phyloP scores from a whole-genome alignment of 2,113 vertebrate genomes.

The Plectropomus leopardus region DNA sequence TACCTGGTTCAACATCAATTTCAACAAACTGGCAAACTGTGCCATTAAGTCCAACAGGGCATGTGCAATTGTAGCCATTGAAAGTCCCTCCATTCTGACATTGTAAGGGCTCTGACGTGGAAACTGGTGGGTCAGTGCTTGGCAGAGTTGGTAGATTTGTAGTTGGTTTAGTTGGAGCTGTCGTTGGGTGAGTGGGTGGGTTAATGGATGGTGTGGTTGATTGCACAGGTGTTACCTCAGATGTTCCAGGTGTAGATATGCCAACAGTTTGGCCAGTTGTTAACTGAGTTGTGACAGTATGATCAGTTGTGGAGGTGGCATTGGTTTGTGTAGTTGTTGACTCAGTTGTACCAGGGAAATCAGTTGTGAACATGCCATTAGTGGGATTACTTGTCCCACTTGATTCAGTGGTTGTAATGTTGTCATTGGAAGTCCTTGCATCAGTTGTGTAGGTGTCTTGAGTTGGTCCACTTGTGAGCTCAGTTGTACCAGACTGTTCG shows the following conservation, averaged over 20 bases:
- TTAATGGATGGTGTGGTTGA: background rate
- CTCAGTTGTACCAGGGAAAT: background rate
- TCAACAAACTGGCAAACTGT: background rate
- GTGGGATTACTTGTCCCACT: no score
- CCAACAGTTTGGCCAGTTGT: background rate
- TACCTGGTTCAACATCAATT: background rate
- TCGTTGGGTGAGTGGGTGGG: background rate
- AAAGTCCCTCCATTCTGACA: background rate
- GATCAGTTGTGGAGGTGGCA: background rate
- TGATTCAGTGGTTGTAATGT: no score
- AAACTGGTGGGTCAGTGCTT: background rate
- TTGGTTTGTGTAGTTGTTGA: background rate
- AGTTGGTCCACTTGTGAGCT: no score
- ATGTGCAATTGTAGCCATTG: background rate
- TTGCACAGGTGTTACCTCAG: no score
- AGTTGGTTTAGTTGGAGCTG: background rate
- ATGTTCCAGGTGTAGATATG: no score
- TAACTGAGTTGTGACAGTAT: background rate
- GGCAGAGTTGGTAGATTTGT: background rate
- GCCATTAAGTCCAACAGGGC: background rate
- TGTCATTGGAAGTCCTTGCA: no score
- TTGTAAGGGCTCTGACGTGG: background rate
- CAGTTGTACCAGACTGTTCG: no score
- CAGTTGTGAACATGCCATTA: background rate
- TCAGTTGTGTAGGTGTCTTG: no score